Conservation (phyloP, 2,113 vertebrate species). For the Notothenia coriiceps region DNA sequence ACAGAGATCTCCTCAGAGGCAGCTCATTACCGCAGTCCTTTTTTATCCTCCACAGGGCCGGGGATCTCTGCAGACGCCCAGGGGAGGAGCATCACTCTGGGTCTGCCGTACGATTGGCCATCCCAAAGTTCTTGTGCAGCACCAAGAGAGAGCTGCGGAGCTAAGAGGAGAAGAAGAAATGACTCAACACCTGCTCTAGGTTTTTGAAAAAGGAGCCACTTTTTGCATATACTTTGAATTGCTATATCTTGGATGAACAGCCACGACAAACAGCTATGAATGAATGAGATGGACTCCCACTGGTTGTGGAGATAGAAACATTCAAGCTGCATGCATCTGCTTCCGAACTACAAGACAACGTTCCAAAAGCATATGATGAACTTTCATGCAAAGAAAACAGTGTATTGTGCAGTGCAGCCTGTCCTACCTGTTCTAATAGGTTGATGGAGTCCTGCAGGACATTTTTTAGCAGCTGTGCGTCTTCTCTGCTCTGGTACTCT, state of each 20-base stretch:
- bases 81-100: constrained; percentile 61
- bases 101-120: constrained; percentile 84
- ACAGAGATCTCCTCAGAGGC: constrained; percentile 45
- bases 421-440: constrained; percentile 90
- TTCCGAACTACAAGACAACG: neutral
- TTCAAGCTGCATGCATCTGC: neutral
- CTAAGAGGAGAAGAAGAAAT: constrained; percentile 73
- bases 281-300: neutral
- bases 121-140: constrained; percentile 92
- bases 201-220: neutral
- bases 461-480: constrained; percentile 83
- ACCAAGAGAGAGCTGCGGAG: constrained; percentile 90
- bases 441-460: constrained; percentile 94
- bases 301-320: neutral
- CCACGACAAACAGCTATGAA: neutral
- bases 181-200: constrained; percentile 9
- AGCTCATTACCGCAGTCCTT: constrained; percentile 12
- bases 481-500: constrained; percentile 61
- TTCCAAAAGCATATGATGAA: neutral
- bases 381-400: too few species aligned
- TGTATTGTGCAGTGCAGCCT: too few species aligned
- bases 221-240: too few species aligned
- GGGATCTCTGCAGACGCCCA: neutral
- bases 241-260: too few species aligned
- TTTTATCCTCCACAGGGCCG: neutral